Evolutionary conservation across 2,797 vertebrate species (phyloP), one percentile per base, ranked within the genome.

Genomic region (Sebastes steindachneri): DNA sequence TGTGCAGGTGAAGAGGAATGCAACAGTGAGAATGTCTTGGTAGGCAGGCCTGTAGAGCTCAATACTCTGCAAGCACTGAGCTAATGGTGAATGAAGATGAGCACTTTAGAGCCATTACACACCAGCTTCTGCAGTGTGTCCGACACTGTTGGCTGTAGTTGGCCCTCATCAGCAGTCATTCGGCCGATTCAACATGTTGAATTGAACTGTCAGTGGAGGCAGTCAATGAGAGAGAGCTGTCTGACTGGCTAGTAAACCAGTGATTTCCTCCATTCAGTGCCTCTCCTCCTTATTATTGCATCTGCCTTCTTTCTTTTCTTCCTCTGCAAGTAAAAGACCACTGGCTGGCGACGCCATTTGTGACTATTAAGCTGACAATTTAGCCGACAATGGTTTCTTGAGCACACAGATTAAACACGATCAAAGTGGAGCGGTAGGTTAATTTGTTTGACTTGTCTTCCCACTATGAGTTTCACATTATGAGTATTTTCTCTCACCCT

Each of bases 61-160:
- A 55, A 29, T 58, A 29, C 35, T 72, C 57, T 64, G 29, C 35
- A 29, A 72, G 60, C 8, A 21, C 25, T 23, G 17, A 82, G 48
- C 53, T 48, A 85, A 81, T 70, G 29, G 63, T 58, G 73, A 89
- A 80, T 66, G 41, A 70, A 71, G 65, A 63, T 80, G 77, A 76
- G 48, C 79, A 79, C 69, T 58, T 71, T 5, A 26, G 41, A 70
- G 57, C 57, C 59, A 51, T 68, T 11, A 5, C n/a, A 48, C 45
- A 29, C 19, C 53, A 5, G 21, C 35, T 64, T 69, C 64, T 82
- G 48, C 35, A 35, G 25, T 23, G 58, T 73, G 51, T 25, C 28
- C 7, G 8, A 23, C 51, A 9, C 6, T 25, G 66, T 69, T 67
- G 37, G 19, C 58, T 79, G 11, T 17, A 28, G 59, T 65, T 73